Evolutionary conservation across 1,140 invertebrate genomes (phyloP).

Genomic region (Magallana ariakensis): DNA sequence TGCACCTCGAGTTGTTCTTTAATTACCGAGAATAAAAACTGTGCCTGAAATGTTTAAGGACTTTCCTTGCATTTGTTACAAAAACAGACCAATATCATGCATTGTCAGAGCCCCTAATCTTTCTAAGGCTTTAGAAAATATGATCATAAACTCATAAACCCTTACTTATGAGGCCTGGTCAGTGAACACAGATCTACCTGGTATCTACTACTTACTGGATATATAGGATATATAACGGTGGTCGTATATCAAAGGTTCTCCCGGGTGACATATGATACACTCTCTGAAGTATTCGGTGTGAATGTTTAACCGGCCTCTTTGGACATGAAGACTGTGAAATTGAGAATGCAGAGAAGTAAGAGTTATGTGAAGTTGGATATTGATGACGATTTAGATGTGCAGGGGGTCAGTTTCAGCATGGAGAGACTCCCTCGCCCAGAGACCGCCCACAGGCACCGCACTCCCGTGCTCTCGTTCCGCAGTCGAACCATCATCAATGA

Average conservation of each 20-base stretch:
- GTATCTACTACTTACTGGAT: too few species aligned
- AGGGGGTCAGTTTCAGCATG: constrained; percentile 26
- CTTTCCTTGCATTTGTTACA: constrained; percentile 24
- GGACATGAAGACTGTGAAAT: not conserved
- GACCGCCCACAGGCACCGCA: not conserved
- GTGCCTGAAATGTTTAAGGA: not conserved
- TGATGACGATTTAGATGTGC: constrained; percentile 20
- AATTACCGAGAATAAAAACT: not conserved
- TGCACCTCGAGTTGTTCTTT: constrained; percentile 21
- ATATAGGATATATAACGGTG: not conserved
- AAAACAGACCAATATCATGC: constrained; percentile 1
- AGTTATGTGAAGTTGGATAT: constrained; percentile 26
- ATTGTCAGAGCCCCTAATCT: constrained; percentile 13
- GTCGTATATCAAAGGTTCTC: not conserved
- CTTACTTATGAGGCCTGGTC: not conserved
- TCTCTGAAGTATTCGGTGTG: not conserved
- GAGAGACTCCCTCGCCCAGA: not conserved
- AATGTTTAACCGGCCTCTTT: not conserved
- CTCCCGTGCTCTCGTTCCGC: not conserved
- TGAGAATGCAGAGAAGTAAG: not conserved
- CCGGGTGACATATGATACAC: not conserved
- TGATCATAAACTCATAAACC: constrained; percentile 27
- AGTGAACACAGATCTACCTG: not conserved
- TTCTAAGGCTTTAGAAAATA: constrained; percentile 21
- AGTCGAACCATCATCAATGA: constrained; percentile 23